Percentiles rank a stretch among this genome's conserved stretches.
phyloP scores from a whole-genome alignment of 1,140 invertebrate species.

The Condylostylus longicornis region DNA sequence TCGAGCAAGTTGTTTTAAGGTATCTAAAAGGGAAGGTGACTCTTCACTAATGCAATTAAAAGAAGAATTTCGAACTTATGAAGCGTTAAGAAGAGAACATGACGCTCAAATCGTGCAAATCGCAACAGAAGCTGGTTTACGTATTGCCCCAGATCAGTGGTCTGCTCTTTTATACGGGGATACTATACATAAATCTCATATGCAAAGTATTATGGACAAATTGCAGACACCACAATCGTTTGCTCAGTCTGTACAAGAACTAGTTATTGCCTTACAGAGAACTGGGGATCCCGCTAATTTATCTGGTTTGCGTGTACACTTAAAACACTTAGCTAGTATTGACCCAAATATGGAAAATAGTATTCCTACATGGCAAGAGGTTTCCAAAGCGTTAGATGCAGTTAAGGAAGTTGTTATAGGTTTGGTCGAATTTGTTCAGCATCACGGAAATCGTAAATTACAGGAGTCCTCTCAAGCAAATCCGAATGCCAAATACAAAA shows the following conservation, averaged over 20 bases:
- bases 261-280: conserved; percentile 80
- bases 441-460: conserved; percentile 51
- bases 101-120: conserved; percentile 98
- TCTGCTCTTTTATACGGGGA: conserved; percentile 92
- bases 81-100: conserved; percentile 82
- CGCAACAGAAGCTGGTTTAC: conserved; percentile 87
- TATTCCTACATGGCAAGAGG: conserved; percentile 53
- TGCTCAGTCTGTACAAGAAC: conserved; percentile 76
- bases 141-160: conserved; percentile 98
- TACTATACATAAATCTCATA: conserved; percentile 87
- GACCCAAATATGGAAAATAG: conserved; percentile 51
- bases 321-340: conserved; percentile 74
- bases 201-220: conserved; percentile 97
- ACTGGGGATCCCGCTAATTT: conserved; percentile 80
- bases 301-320: conserved; percentile 54
- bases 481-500: conserved; percentile 72
- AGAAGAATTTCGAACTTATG: conserved; percentile 92
- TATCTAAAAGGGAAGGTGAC: conserved; percentile 92
- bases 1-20: conserved; percentile 95
- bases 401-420: conserved; percentile 69
- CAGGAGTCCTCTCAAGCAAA: conserved; percentile 41
- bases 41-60: conserved; percentile 98
- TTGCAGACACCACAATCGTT: conserved; percentile 84
- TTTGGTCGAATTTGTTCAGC: conserved; percentile 70
- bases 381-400: conserved; percentile 61